Evolutionary conservation across 2,888 invertebrate species (phyloP), one percentile per base, ranked within the genome.

Genomic region (Melieria omissa): DNA sequence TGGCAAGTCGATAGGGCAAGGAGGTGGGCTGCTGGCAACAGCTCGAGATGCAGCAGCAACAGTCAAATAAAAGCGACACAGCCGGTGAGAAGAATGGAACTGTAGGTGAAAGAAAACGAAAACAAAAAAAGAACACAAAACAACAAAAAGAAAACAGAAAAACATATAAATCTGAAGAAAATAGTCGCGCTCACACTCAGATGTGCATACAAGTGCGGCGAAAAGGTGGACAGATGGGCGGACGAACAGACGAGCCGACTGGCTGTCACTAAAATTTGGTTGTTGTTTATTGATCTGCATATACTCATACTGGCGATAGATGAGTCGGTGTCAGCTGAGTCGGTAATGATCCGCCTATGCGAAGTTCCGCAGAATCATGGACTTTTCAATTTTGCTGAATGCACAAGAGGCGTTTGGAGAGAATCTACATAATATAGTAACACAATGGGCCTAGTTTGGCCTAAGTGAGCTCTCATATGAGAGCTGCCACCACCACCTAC

Each of bases 321-420:
- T 46, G 46, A 46, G 12, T 29, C 29, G 47, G 46, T 46, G 9
- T 16, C 44, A 46, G 16, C 3, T 44, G n/a, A 52, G 29, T 29
- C 29, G 29, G 29, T 29, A 29, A 29, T 29, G 29, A 29, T 29
- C 29, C 29, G 29, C 29, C 29, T 29, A 29, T 29, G 29, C 29
- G 29, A 49, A 49, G 12, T 49, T 49, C 12, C 49, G 49, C 49
- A 9, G 49, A 49, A 49, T 49, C 49, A 49, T 49, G 49, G 12
- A 49, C 49, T 3, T 49, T 49, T 49, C 12, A 49, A 10, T 49
- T 49, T 2, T 12, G 49, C 12, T 49, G 49, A 49, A 49, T 12
- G 29, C 29, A 29, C 49, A 49, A 49, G 49, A 49, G 9, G 9
- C 49, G 49, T 49, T 49, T 81, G 80, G 82, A 81, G 81, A 80